phyloP scores from a whole-genome alignment of 92 coral and sea anemone genomes.

The Porites rus region DNA sequence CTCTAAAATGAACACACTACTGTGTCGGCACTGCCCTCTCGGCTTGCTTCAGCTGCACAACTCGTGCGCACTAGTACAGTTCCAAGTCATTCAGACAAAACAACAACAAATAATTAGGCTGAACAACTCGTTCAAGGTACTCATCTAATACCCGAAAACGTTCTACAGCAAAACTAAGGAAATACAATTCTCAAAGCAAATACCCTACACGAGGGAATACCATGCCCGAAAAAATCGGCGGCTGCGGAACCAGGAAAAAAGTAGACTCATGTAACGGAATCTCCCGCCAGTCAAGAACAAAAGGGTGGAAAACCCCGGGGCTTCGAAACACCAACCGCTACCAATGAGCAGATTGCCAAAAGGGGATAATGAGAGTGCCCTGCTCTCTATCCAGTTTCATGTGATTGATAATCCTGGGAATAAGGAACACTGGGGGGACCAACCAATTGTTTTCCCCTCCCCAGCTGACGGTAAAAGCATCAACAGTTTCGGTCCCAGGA shows the following conservation, averaged over 20 bases:
- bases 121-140: too few relatives aligned
- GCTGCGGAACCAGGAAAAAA: slow-evolving; percentile 58
- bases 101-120: too few relatives aligned
- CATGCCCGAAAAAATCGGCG: slow-evolving; percentile 33
- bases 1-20: too few relatives aligned
- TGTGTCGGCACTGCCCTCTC: background rate
- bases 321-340: too few relatives aligned
- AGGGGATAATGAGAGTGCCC: slow-evolving; percentile 20
- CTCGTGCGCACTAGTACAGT: slow-evolving; percentile 4
- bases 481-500: too few relatives aligned
- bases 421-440: too few relatives aligned
- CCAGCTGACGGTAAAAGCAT: too few relatives aligned
- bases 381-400: slow-evolving; percentile 24
- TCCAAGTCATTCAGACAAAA: too few relatives aligned
- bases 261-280: slow-evolving; percentile 34
- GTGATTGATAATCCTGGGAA: slow-evolving; percentile 19
- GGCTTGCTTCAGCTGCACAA: slow-evolving; percentile 31
- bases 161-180: background rate
- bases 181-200: slow-evolving; percentile 47
- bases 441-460: too few relatives aligned
- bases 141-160: too few relatives aligned
- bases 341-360: too few relatives aligned
- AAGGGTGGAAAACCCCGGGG: slow-evolving; percentile 36
- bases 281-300: background rate
- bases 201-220: background rate